Conservation (phyloP, 2,888 invertebrate genomes). For the Pyrrhia umbra region DNA sequence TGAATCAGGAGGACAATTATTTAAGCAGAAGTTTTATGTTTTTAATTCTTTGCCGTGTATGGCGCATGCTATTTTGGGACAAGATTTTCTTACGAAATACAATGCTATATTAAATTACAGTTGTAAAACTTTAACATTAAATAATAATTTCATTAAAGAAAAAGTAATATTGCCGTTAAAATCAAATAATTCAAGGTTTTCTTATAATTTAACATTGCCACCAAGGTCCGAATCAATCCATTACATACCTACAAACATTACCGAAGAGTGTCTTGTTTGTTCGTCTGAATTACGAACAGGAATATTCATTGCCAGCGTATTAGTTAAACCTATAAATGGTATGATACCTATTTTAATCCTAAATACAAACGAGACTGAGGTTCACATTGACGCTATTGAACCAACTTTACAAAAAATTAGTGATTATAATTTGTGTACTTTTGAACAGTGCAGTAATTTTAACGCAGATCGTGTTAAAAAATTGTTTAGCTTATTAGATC, state of each 20-base stretch:
- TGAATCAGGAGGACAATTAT: neutral
- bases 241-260: neutral
- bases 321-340: too few species aligned
- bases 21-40: conserved; percentile 15
- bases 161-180: too few species aligned
- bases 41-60: conserved; percentile 19
- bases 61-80: conserved; percentile 16
- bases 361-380: too few species aligned
- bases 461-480: too few species aligned
- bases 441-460: too few species aligned
- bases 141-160: too few species aligned
- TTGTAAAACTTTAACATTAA: neutral
- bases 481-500: too few species aligned
- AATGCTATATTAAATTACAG: neutral
- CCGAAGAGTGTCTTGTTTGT: neutral
- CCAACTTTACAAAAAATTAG: too few species aligned
- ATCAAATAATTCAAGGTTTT: too few species aligned
- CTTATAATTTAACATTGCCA: neutral
- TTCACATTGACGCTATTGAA: too few species aligned
- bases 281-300: neutral
- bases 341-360: too few species aligned
- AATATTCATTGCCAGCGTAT: neutral
- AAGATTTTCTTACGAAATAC: conserved; percentile 12
- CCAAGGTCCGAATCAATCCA: conserved; percentile 13
- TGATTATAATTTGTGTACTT: too few species aligned